A percentile compares a stretch with the other conserved stretches of the same genome.
Conservation (phyloP, 2,113 vertebrate genomes). For the Corvus hawaiiensis region DNA sequence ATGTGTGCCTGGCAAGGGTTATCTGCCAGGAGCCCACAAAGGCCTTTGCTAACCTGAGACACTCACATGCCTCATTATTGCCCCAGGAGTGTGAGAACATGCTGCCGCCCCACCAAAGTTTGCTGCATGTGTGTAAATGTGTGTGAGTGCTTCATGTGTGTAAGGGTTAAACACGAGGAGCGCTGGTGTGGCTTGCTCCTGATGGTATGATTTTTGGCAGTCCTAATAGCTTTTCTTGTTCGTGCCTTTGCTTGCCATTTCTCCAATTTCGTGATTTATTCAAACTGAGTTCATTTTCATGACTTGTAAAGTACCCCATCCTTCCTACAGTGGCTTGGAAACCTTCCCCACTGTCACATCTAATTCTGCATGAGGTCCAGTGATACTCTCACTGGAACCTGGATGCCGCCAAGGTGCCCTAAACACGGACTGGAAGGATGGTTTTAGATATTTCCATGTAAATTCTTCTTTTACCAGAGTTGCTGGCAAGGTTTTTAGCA, state of each 20-base stretch:
- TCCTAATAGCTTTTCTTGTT: not conserved
- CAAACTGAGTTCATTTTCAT: rapidly evolving
- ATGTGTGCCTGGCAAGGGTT: not conserved
- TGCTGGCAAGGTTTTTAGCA: not conserved
- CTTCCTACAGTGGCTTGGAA: not conserved
- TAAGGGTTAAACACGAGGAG: not conserved
- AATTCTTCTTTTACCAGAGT: not conserved
- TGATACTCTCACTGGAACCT: not conserved
- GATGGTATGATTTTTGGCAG: not conserved
- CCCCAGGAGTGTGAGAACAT: rapidly evolving
- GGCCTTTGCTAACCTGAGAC: not conserved
- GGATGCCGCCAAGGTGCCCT: not conserved
- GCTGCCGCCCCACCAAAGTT: rapidly evolving
- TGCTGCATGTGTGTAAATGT: rapidly evolving
- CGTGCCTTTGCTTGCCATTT: not conserved
- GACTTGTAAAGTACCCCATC: not conserved
- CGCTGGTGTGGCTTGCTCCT: not conserved
- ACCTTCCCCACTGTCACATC: not conserved
- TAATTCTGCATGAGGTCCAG: not conserved
- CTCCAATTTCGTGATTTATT: not conserved
- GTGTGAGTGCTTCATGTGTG: rapidly evolving
- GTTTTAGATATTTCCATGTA: not conserved
- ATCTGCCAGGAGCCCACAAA: not conserved
- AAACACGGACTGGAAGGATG: not conserved
- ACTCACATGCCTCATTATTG: not conserved